Base-by-base conservation (phyloP, 1,140 invertebrate species). In the Pseudachorutes palmiensis region DNA sequence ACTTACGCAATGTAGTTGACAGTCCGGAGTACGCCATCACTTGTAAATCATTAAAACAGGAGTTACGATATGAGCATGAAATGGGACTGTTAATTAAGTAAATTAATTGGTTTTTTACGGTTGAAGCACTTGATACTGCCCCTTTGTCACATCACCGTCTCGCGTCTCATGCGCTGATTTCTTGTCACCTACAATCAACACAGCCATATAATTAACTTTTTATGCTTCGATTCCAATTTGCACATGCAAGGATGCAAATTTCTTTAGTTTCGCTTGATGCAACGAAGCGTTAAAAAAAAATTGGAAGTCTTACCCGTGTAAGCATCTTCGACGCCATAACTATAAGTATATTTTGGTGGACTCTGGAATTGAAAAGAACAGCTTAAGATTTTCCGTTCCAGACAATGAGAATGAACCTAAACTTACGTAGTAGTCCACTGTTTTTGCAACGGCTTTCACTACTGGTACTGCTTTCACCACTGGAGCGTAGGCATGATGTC, bases 111-210 rank as follows among this genome's bases (percentile, higher is more conserved):
- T 12, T 9, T 32, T 24, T 30, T 60, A 29, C 26, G 71, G 59
- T 61, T 72, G 65, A 31, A 70, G 64, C 12, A 72, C 31, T 16
- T 60, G 62, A 57, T 72, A 74, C 3, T 66, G 62, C 1, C 74
- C 74, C 33, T 68, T 67, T 36, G 73, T 64, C 2, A 69, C 67
- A 32, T 70, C 75, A 45, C 74, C 72, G 22, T 74, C 58, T 1
- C 74, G 69, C 26, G 63, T 66, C 59, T 75, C 74, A 32, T 72
- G 64, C 31, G 73, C 73, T 30, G 41, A 64, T 60, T 75, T 75
- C 65, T 65, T 48, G 51, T 75, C 73, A 32, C 74, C 72, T 3
- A 69, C 72, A 45, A 45, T 45, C 41, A 45, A 12, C n/a, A 9
- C 9, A 9, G 41, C 41, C 41, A 12, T 9, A 45, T 45, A 9